Base-by-base conservation (phyloP, 2,797 vertebrate genomes). In the Spinibarbus caldwelli region DNA sequence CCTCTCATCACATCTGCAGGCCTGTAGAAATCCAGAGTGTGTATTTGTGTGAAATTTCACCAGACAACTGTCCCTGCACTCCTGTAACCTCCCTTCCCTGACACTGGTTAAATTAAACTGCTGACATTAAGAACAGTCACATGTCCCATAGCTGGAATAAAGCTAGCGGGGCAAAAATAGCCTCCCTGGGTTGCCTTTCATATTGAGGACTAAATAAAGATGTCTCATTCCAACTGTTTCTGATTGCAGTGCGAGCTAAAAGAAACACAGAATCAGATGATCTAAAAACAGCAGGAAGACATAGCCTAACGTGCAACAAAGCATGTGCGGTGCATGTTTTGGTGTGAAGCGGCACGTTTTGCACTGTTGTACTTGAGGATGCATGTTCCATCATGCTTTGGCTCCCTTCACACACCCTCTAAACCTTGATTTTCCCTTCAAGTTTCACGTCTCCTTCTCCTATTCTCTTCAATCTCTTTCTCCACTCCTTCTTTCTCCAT, bases 141-240 rank as follows among this genome's bases (percentile, higher is more conserved):
- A 94, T 93, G 93, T 90, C 85, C 83, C 93, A 91, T 92, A 88
- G 92, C 67, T 93, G 91, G 86, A 90, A 85, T 94, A 87, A 92
- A 89, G 91, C 93, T 94, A 94, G 93, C 91, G 91, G 95, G 93
- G 92, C 90, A 92, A 94, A 96, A 96, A 96, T 95, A 94, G 95
- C 94, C 94, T 90, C 90, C 76, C 89, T 93, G 94, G 93, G 93
- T 96, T 96, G 91, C 81, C 92, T 96, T 96, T 95, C 95, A 96
- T 92, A 94, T 91, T 89, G 84, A 91, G 79, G 90, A 91, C 92
- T 94, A 95, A 94, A 96, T 96, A 94, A 95, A 94, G 92, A 91
- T 83, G 23, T 87, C 88, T 91, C 95, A 95, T 93, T 95, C 90
- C 91, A 87, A 86, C 89, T 93, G 93, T 94, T 95, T 94, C 92